Conservation (phyloP, 2,113 vertebrate genomes). For the Neolamprologus tretocephalus region DNA sequence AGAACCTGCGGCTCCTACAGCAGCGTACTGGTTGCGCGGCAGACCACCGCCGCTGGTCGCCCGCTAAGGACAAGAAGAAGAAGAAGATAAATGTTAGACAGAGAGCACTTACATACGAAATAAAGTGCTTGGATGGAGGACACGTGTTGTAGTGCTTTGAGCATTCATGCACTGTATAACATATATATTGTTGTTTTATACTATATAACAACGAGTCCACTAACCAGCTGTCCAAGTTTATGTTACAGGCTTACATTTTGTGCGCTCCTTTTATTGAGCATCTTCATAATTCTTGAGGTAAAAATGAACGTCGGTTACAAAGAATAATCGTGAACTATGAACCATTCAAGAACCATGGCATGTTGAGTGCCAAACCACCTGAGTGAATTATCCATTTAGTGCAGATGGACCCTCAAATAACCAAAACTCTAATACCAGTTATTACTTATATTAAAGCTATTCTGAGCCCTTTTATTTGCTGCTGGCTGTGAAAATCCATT, state of each 20-base stretch:
- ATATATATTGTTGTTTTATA: neutral
- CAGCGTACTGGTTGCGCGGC: too few species aligned
- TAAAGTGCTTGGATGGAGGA: neutral
- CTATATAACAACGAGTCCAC: neutral
- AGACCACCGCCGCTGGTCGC: too few species aligned
- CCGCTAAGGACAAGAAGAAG: too few species aligned
- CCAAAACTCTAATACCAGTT: neutral
- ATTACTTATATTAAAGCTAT: conserved; percentile 1
- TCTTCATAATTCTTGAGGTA: neutral
- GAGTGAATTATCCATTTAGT: neutral
- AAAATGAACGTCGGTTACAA: neutral
- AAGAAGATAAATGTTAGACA: too few species aligned
- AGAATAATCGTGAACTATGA: neutral
- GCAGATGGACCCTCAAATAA: neutral
- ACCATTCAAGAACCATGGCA: neutral
- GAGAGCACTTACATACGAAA: neutral
- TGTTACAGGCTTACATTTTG: neutral
- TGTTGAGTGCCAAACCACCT: neutral
- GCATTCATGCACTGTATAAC: neutral
- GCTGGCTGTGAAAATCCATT: neutral
- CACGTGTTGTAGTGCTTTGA: neutral
- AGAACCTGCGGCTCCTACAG: too few species aligned
- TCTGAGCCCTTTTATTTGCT: neutral
- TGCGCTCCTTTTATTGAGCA: neutral
- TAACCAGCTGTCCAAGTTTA: neutral